Percentiles rank a stretch among this genome's conserved stretches.
Conservation (phyloP, 2,113 vertebrate genomes). For the Meles meles region DNA sequence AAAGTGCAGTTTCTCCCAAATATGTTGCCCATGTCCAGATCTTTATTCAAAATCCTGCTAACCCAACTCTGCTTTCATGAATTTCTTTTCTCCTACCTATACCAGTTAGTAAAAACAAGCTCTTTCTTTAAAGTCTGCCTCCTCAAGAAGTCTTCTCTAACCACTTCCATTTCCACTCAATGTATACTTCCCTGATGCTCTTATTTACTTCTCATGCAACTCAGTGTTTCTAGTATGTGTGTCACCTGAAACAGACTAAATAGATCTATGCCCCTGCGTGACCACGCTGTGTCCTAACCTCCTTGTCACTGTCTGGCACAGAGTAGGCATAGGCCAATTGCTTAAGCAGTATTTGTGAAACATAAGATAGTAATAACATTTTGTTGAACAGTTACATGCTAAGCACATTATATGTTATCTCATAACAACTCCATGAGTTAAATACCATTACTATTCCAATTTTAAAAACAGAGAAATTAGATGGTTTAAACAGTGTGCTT, state of each 20-base stretch:
- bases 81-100: background rate
- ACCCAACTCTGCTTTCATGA: background rate
- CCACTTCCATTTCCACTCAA: background rate
- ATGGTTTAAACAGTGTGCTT: background rate
- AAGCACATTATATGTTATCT: background rate
- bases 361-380: background rate
- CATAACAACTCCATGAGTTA: background rate
- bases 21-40: background rate
- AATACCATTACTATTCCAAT: background rate
- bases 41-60: background rate
- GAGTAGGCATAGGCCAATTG: background rate
- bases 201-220: background rate
- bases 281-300: background rate
- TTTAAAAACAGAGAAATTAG: background rate
- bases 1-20: background rate
- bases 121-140: background rate
- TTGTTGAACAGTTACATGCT: background rate
- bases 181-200: background rate
- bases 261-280: background rate
- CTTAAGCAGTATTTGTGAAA: background rate
- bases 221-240: background rate
- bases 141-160: background rate
- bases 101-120: background rate
- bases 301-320: background rate
- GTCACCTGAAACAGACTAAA: background rate